Evolutionary conservation across 2,888 invertebrate genomes (phyloP).

Genomic region (Linyphia triangularis): DNA sequence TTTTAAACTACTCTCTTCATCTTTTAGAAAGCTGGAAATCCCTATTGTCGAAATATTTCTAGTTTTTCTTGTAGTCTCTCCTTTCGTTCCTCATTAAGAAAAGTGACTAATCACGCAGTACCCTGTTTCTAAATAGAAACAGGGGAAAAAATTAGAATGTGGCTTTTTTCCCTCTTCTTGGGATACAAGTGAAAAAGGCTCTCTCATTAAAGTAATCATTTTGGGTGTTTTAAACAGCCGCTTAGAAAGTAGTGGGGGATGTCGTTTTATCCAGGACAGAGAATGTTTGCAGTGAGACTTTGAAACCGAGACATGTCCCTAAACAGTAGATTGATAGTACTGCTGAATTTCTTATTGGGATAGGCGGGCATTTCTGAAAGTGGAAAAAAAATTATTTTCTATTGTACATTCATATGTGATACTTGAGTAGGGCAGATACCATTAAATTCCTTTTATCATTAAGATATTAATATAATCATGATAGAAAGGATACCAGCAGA

Average conservation of each 20-base stretch:
- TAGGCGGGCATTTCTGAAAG: too few species aligned
- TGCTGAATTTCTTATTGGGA: too few species aligned
- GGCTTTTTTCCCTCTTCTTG: conserved; percentile 9
- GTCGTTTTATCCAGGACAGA: not conserved
- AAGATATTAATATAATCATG: too few species aligned
- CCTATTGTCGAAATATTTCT: conserved; percentile 49
- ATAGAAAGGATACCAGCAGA: too few species aligned
- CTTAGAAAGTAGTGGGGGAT: not conserved
- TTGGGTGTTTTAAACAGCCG: conserved; percentile 24
- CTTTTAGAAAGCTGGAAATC: conserved; percentile 55
- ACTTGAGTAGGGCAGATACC: too few species aligned
- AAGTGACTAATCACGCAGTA: conserved; percentile 61
- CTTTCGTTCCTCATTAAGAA: conserved; percentile 60
- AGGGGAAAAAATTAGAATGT: not conserved
- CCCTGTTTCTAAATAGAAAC: conserved; percentile 24
- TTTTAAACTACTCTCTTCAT: conserved; percentile 42
- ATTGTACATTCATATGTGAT: too few species aligned
- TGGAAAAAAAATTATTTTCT: too few species aligned
- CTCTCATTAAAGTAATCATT: conserved; percentile 56
- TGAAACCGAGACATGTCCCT: not conserved
- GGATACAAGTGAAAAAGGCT: conserved; percentile 27
- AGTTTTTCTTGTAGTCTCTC: conserved; percentile 43
- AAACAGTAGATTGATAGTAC: conserved; percentile 2
- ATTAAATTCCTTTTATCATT: too few species aligned
- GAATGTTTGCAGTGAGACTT: not conserved